Evolutionary conservation across 2,797 vertebrate genomes (phyloP).

Genomic region (Squalus acanthias): DNA sequence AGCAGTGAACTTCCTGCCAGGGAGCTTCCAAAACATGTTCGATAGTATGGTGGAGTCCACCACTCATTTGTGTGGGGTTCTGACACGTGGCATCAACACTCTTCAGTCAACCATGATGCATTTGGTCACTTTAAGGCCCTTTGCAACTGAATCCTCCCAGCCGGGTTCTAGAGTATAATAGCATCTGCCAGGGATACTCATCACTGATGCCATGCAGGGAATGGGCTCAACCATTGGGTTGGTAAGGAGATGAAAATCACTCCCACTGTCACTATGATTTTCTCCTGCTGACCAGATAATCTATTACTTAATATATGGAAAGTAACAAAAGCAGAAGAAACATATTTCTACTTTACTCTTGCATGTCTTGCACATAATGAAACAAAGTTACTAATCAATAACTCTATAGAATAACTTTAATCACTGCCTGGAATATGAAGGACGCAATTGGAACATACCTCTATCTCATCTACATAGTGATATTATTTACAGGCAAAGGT

Average conservation of each 20-base stretch:
- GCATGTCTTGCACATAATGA: neutral
- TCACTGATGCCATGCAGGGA: neutral
- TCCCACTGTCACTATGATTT: neutral
- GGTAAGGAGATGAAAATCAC: neutral
- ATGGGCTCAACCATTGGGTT: neutral
- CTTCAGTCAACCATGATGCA: neutral
- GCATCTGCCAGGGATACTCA: neutral
- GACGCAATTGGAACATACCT: neutral
- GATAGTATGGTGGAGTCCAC: neutral
- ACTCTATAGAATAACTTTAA: neutral
- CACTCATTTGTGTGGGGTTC: neutral
- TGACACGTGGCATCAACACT: neutral
- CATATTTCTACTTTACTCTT: neutral
- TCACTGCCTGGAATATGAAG: neutral
- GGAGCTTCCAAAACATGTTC: neutral
- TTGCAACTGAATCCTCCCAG: neutral
- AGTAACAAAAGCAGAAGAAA: neutral
- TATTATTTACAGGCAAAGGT: neutral
- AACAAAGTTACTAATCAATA: neutral
- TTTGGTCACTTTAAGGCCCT: neutral
- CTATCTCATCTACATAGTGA: neutral
- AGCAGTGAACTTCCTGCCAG: neutral
- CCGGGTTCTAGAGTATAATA: neutral
- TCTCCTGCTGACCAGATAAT: neutral
- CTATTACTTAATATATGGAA: neutral